phyloP scores from a whole-genome alignment of 2,113 vertebrate species.

The Bufo bufo region DNA sequence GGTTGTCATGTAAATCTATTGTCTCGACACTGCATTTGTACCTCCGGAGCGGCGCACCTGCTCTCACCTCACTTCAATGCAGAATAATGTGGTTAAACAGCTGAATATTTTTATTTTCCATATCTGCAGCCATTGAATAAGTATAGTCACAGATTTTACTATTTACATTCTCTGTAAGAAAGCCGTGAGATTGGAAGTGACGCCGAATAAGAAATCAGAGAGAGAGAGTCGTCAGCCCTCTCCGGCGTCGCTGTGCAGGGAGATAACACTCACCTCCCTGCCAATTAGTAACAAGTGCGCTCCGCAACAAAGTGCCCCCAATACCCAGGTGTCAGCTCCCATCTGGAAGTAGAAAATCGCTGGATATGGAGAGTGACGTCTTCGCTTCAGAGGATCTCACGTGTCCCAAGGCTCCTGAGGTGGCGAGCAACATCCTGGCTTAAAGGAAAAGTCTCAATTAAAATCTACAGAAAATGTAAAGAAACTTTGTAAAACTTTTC shows the following conservation, averaged over 20 bases:
- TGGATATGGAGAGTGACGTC: not conserved
- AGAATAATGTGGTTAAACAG: not conserved
- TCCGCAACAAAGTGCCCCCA: not conserved
- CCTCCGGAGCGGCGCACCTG: no score
- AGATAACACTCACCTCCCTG: not conserved
- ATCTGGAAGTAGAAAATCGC: not conserved
- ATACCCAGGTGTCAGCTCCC: not conserved
- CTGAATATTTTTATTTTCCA: constrained; percentile 7
- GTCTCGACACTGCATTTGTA: no score
- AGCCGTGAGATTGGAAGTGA: constrained; percentile 13
- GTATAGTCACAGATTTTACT: constrained; percentile 33
- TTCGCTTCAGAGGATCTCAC: not conserved
- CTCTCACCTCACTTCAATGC: not conserved
- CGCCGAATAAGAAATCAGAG: constrained; percentile 18
- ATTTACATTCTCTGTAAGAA: constrained; percentile 43
- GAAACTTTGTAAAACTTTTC: not conserved
- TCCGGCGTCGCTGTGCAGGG: not conserved
- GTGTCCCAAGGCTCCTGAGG: not conserved
- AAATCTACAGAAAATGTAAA: not conserved
- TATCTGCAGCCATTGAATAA: constrained; percentile 12
- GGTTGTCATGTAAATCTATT: no score
- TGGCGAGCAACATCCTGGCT: not conserved
- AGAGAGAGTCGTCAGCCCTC: not conserved
- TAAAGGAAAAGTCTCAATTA: not conserved
- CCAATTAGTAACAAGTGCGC: not conserved